These are phyloP conservation scores for Drosophila dunni DNA, from an alignment of 1,140 invertebrate genomes.

Conservation along the genomic window DNA sequence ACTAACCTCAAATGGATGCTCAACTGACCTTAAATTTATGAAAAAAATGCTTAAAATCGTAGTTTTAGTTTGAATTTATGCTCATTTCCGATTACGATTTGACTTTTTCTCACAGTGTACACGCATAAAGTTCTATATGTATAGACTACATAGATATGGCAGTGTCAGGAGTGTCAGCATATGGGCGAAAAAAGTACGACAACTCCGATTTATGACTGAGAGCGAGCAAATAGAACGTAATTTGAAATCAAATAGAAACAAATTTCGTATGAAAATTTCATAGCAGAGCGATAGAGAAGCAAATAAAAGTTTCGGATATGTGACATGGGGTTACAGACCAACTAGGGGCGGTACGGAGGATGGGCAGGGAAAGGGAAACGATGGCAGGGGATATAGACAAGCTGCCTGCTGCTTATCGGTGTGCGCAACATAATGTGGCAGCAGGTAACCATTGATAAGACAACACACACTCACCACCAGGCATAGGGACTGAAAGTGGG, in stretches of 20 bases:
- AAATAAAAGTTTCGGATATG: slow-evolving; percentile 1
- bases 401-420: slow-evolving; percentile 37
- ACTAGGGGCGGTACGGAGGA: not conserved
- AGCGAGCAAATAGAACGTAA: slow-evolving; percentile 59
- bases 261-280: slow-evolving; percentile 57
- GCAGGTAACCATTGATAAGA: slow-evolving; percentile 49
- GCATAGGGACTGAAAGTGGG: too few relatives aligned
- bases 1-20: too few relatives aligned
- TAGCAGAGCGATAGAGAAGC: slow-evolving; percentile 10
- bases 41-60: too few relatives aligned
- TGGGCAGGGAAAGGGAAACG: not conserved
- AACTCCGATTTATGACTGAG: slow-evolving; percentile 62
- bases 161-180: slow-evolving; percentile 50
- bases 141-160: slow-evolving; percentile 23
- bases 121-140: slow-evolving; percentile 4
- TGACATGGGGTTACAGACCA: not conserved
- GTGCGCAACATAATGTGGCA: slow-evolving; percentile 50
- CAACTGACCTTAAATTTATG: too few relatives aligned
- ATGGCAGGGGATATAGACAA: not conserved
- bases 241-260: slow-evolving; percentile 76
- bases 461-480: not conserved
- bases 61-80: too few relatives aligned
- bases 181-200: slow-evolving; percentile 50
- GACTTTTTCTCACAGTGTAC: too few relatives aligned
- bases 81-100: too few relatives aligned